These are phyloP conservation scores for Leptogaster cylindrica DNA, from an alignment of 2,888 invertebrate genomes.

Conservation along the genomic window DNA sequence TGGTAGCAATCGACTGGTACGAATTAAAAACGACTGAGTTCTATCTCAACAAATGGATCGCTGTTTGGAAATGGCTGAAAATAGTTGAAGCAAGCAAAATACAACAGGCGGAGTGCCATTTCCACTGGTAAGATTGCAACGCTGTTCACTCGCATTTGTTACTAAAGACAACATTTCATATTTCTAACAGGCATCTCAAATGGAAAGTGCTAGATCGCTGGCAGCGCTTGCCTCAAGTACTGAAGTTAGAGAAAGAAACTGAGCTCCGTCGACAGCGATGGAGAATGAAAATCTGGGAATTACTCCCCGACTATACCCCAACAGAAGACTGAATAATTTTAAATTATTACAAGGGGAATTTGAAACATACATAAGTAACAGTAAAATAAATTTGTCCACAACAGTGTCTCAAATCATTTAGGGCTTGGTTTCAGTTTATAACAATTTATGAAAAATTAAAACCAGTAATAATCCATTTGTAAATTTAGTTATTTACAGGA, in stretches of 20 bases:
- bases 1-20: slow-evolving; percentile 76
- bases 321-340: too few species aligned
- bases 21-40: slow-evolving; percentile 68
- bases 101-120: slow-evolving; percentile 58
- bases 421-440: too few species aligned
- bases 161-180: not conserved
- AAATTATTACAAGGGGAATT: too few species aligned
- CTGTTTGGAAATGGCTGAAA: slow-evolving; percentile 61
- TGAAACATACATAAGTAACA: too few species aligned
- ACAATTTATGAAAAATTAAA: too few species aligned
- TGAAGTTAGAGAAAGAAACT: slow-evolving; percentile 70
- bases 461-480: too few species aligned
- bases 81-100: slow-evolving; percentile 63
- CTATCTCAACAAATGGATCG: slow-evolving; percentile 64
- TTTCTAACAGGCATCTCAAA: slow-evolving; percentile 56
- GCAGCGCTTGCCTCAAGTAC: slow-evolving; percentile 70
- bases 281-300: slow-evolving; percentile 74
- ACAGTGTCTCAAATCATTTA: too few species aligned
- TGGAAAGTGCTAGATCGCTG: slow-evolving; percentile 66
- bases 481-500: too few species aligned
- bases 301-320: slow-evolving; percentile 73
- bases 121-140: slow-evolving; percentile 56
- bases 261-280: slow-evolving; percentile 73
- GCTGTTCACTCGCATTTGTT: not conserved
- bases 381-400: too few species aligned